phyloP scores from a whole-genome alignment of 2,797 vertebrate genomes.

The Sebastes goodei region DNA sequence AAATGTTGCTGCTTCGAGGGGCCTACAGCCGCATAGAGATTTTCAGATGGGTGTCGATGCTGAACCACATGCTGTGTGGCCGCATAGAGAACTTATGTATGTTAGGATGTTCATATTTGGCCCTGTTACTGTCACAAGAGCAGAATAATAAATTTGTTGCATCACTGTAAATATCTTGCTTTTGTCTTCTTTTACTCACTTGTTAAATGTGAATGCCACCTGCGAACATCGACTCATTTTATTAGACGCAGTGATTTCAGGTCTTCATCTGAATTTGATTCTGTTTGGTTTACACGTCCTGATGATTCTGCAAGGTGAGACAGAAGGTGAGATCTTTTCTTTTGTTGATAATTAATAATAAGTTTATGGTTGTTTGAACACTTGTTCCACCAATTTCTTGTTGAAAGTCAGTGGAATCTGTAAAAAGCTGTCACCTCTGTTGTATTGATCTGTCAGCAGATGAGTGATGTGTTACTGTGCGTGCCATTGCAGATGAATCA shows the following conservation, averaged over 20 bases:
- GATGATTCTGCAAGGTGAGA: neutral
- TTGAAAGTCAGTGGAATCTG: neutral
- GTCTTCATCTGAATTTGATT: neutral
- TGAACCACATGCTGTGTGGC: neutral
- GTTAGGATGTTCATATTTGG: slow-evolving; percentile 14
- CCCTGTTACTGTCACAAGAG: slow-evolving; percentile 1
- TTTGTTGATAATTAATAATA: neutral
- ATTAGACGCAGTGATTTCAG: neutral
- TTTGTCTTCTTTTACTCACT: slow-evolving; percentile 8
- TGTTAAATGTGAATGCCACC: neutral
- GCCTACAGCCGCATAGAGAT: neutral
- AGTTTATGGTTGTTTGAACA: neutral
- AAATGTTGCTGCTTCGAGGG: slow-evolving; percentile 5
- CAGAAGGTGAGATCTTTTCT: neutral
- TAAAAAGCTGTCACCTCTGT: neutral
- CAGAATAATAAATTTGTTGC: slow-evolving; percentile 58
- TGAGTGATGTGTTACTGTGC: neutral
- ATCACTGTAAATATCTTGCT: neutral
- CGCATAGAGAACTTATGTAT: neutral
- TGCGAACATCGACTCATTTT: neutral
- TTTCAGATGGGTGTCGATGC: neutral
- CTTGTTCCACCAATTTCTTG: neutral
- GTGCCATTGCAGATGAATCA: neutral
- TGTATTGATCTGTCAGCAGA: neutral
- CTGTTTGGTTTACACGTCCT: neutral